Conservation (phyloP, 2,797 vertebrate genomes). For the Sebastolobus altivelis region DNA sequence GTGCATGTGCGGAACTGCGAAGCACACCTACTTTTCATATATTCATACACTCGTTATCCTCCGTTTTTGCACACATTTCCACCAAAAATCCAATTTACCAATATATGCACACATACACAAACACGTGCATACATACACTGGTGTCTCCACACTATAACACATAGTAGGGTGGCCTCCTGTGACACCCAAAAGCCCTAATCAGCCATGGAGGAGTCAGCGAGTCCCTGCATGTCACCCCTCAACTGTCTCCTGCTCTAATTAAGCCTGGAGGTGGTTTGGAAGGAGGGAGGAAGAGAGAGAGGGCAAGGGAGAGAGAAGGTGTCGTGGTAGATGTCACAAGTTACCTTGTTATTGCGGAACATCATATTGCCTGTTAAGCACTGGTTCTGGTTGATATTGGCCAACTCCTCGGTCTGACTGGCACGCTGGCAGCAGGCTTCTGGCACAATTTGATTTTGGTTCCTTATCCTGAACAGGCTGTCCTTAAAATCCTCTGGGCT, state of each 20-base stretch:
- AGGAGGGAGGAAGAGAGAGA: conserved; percentile 28
- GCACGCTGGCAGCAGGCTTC: conserved; percentile 91
- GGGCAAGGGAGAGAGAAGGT: conserved; percentile 8
- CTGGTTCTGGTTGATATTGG: conserved; percentile 85
- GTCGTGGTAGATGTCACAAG: conserved; percentile 53
- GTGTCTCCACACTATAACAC: conserved; percentile 30
- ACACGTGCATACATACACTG: conserved; percentile 12
- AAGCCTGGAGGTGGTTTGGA: conserved; percentile 62
- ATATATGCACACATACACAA: neutral
- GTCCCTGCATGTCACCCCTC: conserved; percentile 67
- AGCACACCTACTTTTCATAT: conserved; percentile 40
- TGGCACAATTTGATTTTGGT: conserved; percentile 80
- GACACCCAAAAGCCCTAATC: conserved; percentile 74
- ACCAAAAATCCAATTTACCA: conserved; percentile 3
- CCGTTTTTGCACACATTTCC: conserved; percentile 31
- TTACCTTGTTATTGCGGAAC: conserved; percentile 94
- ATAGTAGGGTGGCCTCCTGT: conserved; percentile 51
- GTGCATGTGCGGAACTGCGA: conserved; percentile 28
- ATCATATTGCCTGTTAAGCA: conserved; percentile 88
- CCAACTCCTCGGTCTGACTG: conserved; percentile 82
- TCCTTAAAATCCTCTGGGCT: conserved; percentile 94
- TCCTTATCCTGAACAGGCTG: conserved; percentile 83
- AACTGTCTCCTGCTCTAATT: conserved; percentile 76
- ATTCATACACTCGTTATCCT: conserved; percentile 43
- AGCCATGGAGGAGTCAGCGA: conserved; percentile 69